Evolutionary conservation across 2,888 invertebrate genomes (phyloP), one percentile per base, ranked within the genome.

Genomic region (Nectonema munidae): DNA sequence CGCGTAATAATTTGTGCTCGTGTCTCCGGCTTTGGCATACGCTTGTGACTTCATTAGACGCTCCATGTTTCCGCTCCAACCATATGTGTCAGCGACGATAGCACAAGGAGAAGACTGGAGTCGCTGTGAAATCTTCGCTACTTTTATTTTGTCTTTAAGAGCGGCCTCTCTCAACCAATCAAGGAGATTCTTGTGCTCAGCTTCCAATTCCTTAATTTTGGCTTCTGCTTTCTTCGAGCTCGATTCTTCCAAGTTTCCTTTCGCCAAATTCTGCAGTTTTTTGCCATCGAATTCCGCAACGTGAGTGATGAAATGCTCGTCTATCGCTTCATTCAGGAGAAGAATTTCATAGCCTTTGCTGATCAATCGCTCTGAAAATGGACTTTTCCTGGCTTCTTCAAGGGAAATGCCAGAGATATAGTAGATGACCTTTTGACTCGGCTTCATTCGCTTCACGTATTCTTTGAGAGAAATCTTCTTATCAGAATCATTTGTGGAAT

Each of bases 11-110:
- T 56, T 53, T 18, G 15, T 14, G 15, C 11, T 72, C 21, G 73
- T 69, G 61, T 79, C 79, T 51, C 79, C 72, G 2, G 68, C 53
- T 54, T 83, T 83, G 55, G 79, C 77, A 56, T 83, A 81, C 13
- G 83, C 81, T 58, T 86, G 83, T 35, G 74, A 73, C 44, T 73
- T 59, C 39, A 81, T 79, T 43, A 83, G 64, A 36, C 83, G 65
- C 61, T 86, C 83, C 83, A 86, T 86, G 57, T 86, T 86, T 48
- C 83, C 86, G 47, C 81, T 81, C 81, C 83, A 83, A 46, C 81
- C 83, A 58, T 77, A 83, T 63, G 75, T 70, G 42, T 73, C 71
- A 45, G 83, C 83, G 34, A 81, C 76, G 37, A 86, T 62, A 38
- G 81, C 83, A 56, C 79, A 79, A 1, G 83, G 81, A 5, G 81